Evolutionary conservation across 2,113 vertebrate genomes (phyloP), one percentile per base, ranked within the genome.

Genomic region (Leucopsar rothschildi): DNA sequence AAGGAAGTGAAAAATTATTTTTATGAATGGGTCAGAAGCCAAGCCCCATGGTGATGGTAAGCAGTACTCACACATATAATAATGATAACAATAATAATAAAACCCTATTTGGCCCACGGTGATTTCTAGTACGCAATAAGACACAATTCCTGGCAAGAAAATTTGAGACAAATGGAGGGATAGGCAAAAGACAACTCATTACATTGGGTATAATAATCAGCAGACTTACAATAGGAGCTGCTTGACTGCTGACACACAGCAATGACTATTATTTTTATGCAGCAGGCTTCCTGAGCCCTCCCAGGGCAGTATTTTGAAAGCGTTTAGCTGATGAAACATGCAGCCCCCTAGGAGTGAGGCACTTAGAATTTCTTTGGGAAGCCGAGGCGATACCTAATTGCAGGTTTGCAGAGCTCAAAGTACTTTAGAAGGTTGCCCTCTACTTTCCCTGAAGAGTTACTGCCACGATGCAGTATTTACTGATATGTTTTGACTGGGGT

Each of bases 401-500:
- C 59, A 37, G 27, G 47, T 81, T 78, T 63, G 33, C 28, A 53
- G 82, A 66, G 85, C 68, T 21, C 42, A 1, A 92, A 97, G 56
- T 78, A 73, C 60, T 90, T 97, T 96, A 94, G 82, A 92, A 96
- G 93, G 21, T 89, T 96, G 94, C 92, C 94, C 92, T 94, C 95
- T 96, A 93, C 91, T 86, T 90, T 91, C 60, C 42, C 20, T 37
- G n/a, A 73, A 40, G 68, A 61, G 92, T 84, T 91, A 96, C 77
- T 89, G 83, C 76, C 88, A 82, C 8, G 1, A 31, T 22, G 47
- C 33, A 42, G 28, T 20, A 52, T n/a, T 63, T 53, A 56, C 12
- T 0, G 1, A 2, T 2, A 17, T 22, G 12, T 59, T 83, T 59
- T 63, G 31, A 29, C 27, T 28, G 25, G 23, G 42, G 63, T 81